phyloP scores from a whole-genome alignment of 2,888 invertebrate genomes.

The Cabera pusaria region DNA sequence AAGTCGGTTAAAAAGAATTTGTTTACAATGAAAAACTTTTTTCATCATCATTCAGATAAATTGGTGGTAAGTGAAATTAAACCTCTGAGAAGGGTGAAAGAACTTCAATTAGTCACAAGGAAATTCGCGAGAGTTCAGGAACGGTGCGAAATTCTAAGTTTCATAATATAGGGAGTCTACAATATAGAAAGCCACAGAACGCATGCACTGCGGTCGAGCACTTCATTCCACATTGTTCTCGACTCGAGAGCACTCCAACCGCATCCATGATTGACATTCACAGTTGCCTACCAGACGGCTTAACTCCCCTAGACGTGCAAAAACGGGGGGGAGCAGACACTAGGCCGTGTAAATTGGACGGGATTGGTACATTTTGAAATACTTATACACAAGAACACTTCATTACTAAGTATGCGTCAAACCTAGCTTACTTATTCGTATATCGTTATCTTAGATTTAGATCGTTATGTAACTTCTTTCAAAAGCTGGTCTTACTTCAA shows the following conservation, averaged over 20 bases:
- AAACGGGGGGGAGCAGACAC: slow-evolving; percentile 37
- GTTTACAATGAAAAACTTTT: slow-evolving; percentile 7
- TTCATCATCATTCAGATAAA: slow-evolving; percentile 7
- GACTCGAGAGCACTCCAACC: slow-evolving; percentile 59
- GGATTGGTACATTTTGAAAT: slow-evolving; percentile 22
- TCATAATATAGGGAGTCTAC: slow-evolving; percentile 12
- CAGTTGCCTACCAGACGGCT: slow-evolving; percentile 47
- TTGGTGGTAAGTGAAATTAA: background rate
- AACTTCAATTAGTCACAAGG: slow-evolving; percentile 11
- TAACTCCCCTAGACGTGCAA: slow-evolving; percentile 49
- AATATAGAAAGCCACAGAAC: slow-evolving; percentile 22
- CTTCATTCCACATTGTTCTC: slow-evolving; percentile 72
- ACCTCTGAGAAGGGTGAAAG: background rate
- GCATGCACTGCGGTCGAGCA: slow-evolving; percentile 50
- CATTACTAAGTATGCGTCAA: too few relatives aligned
- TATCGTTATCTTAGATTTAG: too few relatives aligned
- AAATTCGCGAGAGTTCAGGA: too few relatives aligned
- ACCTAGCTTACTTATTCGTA: too few relatives aligned
- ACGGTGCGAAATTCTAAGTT: background rate
- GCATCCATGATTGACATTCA: slow-evolving; percentile 69
- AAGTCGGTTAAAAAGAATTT: too few relatives aligned
- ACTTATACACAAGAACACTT: too few relatives aligned
- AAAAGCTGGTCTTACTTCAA: too few relatives aligned
- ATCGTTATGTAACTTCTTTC: too few relatives aligned
- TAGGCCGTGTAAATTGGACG: slow-evolving; percentile 30